Base-by-base conservation (phyloP, 2,797 vertebrate species). In the Semaprochilodus insignis region DNA sequence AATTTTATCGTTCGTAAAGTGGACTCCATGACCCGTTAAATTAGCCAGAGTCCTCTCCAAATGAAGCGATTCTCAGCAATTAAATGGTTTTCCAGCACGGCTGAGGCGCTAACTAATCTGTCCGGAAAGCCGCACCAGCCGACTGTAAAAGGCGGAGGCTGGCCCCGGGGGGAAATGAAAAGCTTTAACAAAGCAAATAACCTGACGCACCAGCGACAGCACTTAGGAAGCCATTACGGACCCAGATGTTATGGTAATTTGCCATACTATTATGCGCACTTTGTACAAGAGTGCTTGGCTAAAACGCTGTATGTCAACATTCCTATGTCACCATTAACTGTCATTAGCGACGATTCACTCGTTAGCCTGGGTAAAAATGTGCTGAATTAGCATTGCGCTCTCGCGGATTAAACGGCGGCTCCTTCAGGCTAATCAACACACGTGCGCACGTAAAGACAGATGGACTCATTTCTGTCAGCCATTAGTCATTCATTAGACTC, bases 11-110 rank as follows among this genome's bases (percentile, higher is more conserved):
- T 76, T 87, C 90, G 84, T 90, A 90, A 93, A 91, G 88, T 87
- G 92, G 88, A 89, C 75, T 90, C 90, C 82, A 78, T 81, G 87
- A 94, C 91, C 93, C 92, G 89, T 94, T 93, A 93, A 94, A 94
- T 92, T 90, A 92, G 89, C 86, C 84, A 86, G 91, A 91, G 90
- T 91, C 91, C 89, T 91, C 90, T 91, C 77, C 89, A 92, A 94
- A 93, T 92, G 89, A 92, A 90, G 90, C 90, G 89, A 92, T 93
- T 92, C 85, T 88, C 77, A 80, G 91, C 91, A 93, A 93, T 95
- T 93, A 93, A 91, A 84, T 78, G 44, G 89, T 85, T 90, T 65
- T 93, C 88, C 87, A 91, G 90, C 92, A 92, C 87, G 90, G 87
- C 86, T 90, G 86, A 88, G 78, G 87, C 90, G 87, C 25, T 67